phyloP scores from a whole-genome alignment of 2,113 vertebrate species.

The Bubo blakistoni region DNA sequence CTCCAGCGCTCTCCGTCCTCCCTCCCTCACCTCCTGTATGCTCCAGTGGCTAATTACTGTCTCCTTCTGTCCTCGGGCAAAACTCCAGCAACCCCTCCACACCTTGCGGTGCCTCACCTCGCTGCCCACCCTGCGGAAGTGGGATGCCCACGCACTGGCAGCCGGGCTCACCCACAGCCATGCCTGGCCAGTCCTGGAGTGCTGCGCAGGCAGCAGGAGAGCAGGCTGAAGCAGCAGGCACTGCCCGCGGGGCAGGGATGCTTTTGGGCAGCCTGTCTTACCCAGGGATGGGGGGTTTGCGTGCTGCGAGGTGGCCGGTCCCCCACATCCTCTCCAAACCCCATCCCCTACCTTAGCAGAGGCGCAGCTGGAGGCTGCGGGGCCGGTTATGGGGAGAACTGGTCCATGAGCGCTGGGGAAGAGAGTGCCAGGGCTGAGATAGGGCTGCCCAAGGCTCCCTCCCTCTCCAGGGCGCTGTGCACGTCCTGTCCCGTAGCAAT shows the following conservation, averaged over 20 bases:
- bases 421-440: not conserved
- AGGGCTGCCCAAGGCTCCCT: not conserved
- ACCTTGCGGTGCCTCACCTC: accelerated
- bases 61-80: constrained; percentile 16
- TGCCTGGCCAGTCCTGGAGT: accelerated
- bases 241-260: not conserved
- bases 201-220: not conserved
- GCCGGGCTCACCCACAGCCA: not conserved
- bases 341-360: not conserved
- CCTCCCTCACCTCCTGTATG: not conserved
- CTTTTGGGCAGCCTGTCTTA: not conserved
- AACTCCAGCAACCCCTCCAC: not conserved
- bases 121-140: not conserved
- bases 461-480: not conserved
- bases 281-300: not conserved
- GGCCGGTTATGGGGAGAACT: not conserved
- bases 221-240: not conserved
- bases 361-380: not conserved
- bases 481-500: not conserved
- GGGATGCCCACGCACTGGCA: not conserved
- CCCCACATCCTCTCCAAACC: not conserved
- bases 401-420: accelerated
- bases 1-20: not conserved
- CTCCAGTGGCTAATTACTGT: not conserved
- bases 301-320: accelerated